Evolutionary conservation across 2,797 vertebrate species (phyloP), one percentile per base, ranked within the genome.

Genomic region (Phataginus tricuspis): DNA sequence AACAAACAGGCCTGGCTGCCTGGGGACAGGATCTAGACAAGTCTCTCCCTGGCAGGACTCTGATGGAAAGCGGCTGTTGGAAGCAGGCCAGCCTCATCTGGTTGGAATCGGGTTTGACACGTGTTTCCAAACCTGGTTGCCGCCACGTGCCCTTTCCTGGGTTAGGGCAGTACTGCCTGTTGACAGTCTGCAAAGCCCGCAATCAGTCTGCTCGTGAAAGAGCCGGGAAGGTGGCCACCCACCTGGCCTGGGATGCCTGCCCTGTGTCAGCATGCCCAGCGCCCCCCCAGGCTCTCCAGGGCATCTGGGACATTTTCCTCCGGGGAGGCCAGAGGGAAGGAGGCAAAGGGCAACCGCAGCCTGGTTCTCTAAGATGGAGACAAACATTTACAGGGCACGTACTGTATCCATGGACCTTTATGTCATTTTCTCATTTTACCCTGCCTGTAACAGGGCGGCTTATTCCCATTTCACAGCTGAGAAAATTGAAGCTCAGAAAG

Each of bases 81-180:
- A 64, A 78, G 78, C 27, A 3, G 92, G 86, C 95, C 96, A 89
- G 86, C 37, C 25, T 91, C 97, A 53, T 94, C 92, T 87, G 86
- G 69, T 89, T 82, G 92, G 95, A 92, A 95, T 57, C 53, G 84
- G 87, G 53, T 72, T 80, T 69, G 92, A 91, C 91, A 74, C 6
- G 0, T 39, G 64, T 96, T 95, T 97, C 92, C 85, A 93, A 80
- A 95, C 96, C 91, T 91, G 94, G 78, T 53, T 4, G 8, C 49
- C 19, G 18, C 78, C 59, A 0, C 25, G 37, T 13, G 7, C 34
- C 25, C 59, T 29, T 72, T 61, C 57, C 84, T 0, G 63, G 53
- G 29, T 88, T 63, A 10, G 74, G 61, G 64, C 34, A 10, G 37
- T 59, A 0, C 8, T 4, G 87, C 49, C 37, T 37, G 23, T 51